Base-by-base conservation (phyloP, 2,888 invertebrate genomes). In the Cryptus viduatorius region DNA sequence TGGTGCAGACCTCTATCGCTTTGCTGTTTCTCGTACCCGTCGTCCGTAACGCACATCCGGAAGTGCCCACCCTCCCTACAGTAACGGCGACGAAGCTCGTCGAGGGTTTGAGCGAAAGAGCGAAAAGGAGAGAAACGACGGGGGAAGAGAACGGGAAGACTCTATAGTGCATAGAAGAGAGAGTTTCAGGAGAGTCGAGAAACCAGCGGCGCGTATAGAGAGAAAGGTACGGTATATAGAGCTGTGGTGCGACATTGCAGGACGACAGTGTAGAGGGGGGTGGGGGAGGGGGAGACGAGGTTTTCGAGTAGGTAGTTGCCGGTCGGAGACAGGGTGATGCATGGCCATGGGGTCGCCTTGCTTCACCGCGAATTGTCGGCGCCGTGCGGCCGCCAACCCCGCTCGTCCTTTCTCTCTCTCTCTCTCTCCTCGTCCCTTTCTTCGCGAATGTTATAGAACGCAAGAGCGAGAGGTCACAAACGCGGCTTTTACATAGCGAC, bases 291-390 rank as follows among this genome's bases (percentile, higher is more conserved):
- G 79, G 71, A 81, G 81, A 71, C 64, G 84, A 82, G 83, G 84
- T 86, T 85, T 83, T 83, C 78, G 87, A 88, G 88, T 88, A 87
- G 88, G 87, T 89, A 89, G 91, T 89, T 88, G 88, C 87, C 87
- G 90, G 90, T 89, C 61, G 82, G 87, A 90, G 90, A 90, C 91
- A 90, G 91, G 84, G 89, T 91, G 91, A 91, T 91, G 89, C 90
- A 91, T 91, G 88, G 90, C 89, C 88, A 89, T 88, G 89, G 89
- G 91, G 91, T 91, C 89, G 91, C 87, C 87, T 85, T 88, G 90
- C 88, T 89, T 89, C 89, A 90, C 90, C 90, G 88, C 90, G 89
- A 91, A 91, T 90, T 88, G 89, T 90, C 90, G 91, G 90, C 91
- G 90, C 90, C 91, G 88, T 86, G 88, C 87, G 87, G 87, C 89